Evolutionary conservation across 2,113 vertebrate species (phyloP), one percentile per base, ranked within the genome.

Genomic region (Peucedramus taeniatus): DNA sequence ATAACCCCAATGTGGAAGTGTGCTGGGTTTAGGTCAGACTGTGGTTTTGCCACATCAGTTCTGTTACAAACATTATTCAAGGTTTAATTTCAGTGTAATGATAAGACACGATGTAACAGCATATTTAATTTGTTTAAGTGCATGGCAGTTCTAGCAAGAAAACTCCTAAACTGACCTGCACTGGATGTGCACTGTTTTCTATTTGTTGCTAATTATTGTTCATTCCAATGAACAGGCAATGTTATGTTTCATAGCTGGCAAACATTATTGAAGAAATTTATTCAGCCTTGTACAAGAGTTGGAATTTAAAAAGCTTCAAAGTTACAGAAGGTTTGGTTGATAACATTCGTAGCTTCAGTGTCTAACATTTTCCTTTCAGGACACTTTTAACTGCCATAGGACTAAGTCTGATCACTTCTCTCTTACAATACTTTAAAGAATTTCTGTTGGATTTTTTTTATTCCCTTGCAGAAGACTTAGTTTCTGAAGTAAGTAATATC

Each of bases 401-500:
- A 69, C 54, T 69, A 35, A 64, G 13, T 40, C 49, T 64, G 31
- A 14, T 87, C 1, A 16, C 87, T 83, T 56, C 28, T 80, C 11
- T 81, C 24, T 90, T 64, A 66, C 24, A 44, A 17, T 44, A 11
- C 11, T 85, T 64, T 54, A 80, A 30, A 89, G 51, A 65, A 22
- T 47, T 78, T 80, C 13, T 86, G 12, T 50, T 74, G n/a, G 7
- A 24, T 37, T 69, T 66, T 37, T 56, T 53, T 54, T 61, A 75
- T 53, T 16, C 88, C 4, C 33, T 76, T 85, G 14, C 27, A 56
- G 37, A 72, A 8, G 45, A n/a, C 28, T 92, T 51, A 8, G 27
- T 93, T 97, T 95, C 75, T 75, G 84, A 78, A 87, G 44, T 95
- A 88, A 81, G 74, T 49, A 44, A 24, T 72, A 61, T 35, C 23